phyloP scores from a whole-genome alignment of 2,113 vertebrate genomes.

The Dasypus novemcinctus region DNA sequence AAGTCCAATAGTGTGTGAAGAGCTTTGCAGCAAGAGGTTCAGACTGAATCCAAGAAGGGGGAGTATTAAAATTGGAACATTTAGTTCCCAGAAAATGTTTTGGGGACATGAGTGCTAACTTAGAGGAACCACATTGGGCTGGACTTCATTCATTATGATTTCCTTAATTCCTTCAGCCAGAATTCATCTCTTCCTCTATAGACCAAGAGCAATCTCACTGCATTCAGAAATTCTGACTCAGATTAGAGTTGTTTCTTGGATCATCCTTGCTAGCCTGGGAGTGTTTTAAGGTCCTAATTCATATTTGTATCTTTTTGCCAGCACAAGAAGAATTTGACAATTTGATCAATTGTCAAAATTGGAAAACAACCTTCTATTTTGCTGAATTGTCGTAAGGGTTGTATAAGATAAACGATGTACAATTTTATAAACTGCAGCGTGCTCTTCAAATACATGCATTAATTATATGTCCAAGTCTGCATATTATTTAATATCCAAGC shows the following conservation, averaged over 20 bases:
- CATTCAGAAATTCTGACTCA: too few relatives aligned
- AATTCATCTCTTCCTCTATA: neutral
- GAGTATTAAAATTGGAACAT: neutral
- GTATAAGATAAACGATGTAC: neutral
- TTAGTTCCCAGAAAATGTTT: too few relatives aligned
- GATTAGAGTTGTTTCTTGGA: neutral
- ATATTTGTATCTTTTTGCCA: neutral
- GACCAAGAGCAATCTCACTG: neutral
- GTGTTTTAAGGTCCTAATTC: fast-evolving
- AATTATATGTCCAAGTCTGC: neutral
- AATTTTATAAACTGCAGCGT: neutral
- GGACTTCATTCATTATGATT: neutral
- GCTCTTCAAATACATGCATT: neutral
- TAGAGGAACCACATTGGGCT: fast-evolving
- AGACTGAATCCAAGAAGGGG: neutral
- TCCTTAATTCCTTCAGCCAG: neutral
- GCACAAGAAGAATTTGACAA: neutral
- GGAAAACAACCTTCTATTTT: neutral
- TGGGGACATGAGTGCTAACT: fast-evolving
- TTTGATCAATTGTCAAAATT: too few relatives aligned
- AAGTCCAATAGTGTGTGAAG: neutral
- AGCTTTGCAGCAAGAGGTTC: neutral
- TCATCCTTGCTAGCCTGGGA: neutral
- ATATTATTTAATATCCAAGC: neutral
- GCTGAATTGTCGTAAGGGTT: neutral